phyloP scores from a whole-genome alignment of 2,888 invertebrate genomes.

The Tipula lateralis region DNA sequence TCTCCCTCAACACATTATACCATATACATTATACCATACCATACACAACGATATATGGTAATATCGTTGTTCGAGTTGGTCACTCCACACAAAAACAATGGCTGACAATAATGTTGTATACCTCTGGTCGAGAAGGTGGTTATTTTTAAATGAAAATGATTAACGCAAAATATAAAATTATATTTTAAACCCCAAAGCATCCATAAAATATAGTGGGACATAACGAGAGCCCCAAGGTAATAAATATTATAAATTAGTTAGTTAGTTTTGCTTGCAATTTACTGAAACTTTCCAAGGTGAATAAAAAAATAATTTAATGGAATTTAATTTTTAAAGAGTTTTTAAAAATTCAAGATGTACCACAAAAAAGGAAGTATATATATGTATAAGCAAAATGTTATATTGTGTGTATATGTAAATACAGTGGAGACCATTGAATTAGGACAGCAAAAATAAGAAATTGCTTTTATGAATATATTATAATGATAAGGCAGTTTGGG shows the following conservation, averaged over 20 bases:
- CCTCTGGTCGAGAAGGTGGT: too few species aligned
- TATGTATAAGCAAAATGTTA: neutral
- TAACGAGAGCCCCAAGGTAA: neutral
- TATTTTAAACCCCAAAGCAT: neutral
- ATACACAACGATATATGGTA: too few species aligned
- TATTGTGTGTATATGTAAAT: neutral
- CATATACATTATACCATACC: too few species aligned
- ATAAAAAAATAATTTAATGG: neutral
- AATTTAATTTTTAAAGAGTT: slow-evolving; percentile 5
- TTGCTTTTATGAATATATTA: too few species aligned
- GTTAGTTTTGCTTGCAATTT: neutral
- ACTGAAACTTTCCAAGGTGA: neutral
- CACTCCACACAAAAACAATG: neutral
- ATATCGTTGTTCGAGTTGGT: too few species aligned
- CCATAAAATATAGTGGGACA: neutral
- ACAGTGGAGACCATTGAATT: neutral
- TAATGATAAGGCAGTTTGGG: too few species aligned
- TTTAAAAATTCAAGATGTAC: neutral
- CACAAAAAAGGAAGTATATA: neutral
- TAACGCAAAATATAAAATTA: neutral
- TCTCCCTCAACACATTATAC: too few species aligned
- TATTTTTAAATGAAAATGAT: neutral
- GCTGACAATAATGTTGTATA: neutral
- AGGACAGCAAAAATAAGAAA: too few species aligned
- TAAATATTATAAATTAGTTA: neutral